Evolutionary conservation across 2,888 invertebrate species (phyloP).

Genomic region (Polietes domitor): DNA sequence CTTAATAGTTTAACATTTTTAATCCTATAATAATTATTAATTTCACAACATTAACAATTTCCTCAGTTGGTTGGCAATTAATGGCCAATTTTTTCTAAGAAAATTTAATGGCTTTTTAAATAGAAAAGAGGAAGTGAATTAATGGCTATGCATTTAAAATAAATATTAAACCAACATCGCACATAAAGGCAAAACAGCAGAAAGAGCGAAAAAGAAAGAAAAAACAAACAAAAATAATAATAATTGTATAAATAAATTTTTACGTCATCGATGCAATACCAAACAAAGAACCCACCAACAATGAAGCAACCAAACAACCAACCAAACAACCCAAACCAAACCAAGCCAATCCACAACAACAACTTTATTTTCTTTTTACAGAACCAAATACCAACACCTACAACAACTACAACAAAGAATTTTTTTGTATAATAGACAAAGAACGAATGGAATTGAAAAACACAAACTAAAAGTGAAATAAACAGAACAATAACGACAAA

Average conservation of each 20-base stretch:
- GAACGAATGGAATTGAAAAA: conserved; percentile 1
- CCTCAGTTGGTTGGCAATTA: neutral
- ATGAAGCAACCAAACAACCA: too few species aligned
- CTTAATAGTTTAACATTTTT: too few species aligned
- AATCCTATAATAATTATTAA: neutral
- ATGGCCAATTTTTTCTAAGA: too few species aligned
- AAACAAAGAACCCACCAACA: neutral
- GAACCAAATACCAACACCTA: neutral
- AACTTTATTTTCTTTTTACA: conserved; percentile 15
- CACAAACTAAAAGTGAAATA: conserved; percentile 3
- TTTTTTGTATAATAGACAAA: neutral
- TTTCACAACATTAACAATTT: neutral
- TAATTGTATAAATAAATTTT: conserved; percentile 11
- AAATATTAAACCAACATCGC: conserved; percentile 2
- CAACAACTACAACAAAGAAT: neutral
- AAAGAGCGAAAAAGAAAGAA: neutral
- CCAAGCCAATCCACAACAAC: too few species aligned
- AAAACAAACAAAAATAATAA: conserved; percentile 6
- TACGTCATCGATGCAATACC: conserved; percentile 8
- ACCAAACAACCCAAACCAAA: neutral
- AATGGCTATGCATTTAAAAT: conserved; percentile 17
- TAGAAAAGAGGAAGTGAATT: conserved; percentile 2
- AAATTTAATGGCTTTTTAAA: conserved; percentile 4
- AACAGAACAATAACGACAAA: neutral
- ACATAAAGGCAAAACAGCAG: neutral